Base-by-base conservation (phyloP, 1,140 invertebrate genomes). In the Listronotus oregonensis region DNA sequence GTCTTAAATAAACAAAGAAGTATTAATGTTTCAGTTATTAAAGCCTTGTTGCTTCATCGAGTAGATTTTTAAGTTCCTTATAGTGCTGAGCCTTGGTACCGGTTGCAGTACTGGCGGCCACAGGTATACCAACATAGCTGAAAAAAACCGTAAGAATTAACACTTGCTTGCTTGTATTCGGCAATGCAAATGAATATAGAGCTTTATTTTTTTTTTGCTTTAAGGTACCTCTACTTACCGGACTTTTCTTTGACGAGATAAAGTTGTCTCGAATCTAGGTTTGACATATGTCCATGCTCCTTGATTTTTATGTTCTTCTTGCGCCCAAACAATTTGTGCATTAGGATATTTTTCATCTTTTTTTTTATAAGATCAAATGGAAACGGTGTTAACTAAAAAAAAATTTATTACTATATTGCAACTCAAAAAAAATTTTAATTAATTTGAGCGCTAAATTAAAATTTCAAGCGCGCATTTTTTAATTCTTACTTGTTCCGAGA, bases 261-360 rank as follows among this genome's bases (percentile, higher is more conserved):
- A 80, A 43, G 90, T 85, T 5, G 92, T 94, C 27, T 92, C 85
- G 82, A 99, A 93, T 71, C 97, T 87, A 0, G 96, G 96, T 79
- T 96, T 91, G 46, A 99, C 88, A 76, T 98, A 99, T 12, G 85
- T 87, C 96, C 97, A 99, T n/a, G 88, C 84, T 34, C 97, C 97
- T 85, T 93, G 93, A 81, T 99, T 99, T 82, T 99, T 99, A 81
- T 97, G 96, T 80, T 99, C 97, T 82, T 99, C 98, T 82, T 99
- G 98, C 58, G 89, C 86, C 95, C 96, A 99, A 27, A 89, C 78
- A 7, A 99, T 76, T 72, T 92, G 86, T 2, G 97, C 97, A 78
- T 95, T 92, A 5, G 93, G 87, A 81, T 99, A 99, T 78, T 95
- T 94, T 39, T 87, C 87, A 71, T 88, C 82, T 99, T 95, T 51